Conservation (phyloP, 64 coral and sea anemone genomes). For the Stichodactyla helianthus region DNA sequence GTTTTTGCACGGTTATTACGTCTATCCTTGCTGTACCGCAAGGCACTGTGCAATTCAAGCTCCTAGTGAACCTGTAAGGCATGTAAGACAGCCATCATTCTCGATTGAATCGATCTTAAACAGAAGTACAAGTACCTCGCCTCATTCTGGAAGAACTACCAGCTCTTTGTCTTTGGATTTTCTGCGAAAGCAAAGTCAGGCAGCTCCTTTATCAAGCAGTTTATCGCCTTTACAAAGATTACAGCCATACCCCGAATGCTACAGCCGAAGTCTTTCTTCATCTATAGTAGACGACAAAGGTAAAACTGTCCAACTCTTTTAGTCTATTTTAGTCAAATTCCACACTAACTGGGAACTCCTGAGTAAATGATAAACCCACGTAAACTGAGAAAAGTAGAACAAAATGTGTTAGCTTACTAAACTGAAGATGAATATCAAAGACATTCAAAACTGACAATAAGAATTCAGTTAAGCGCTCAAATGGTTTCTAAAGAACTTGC, state of each 20-base stretch:
- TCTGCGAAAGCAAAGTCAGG: not conserved
- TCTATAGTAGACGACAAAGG: not conserved
- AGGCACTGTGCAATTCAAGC: not conserved
- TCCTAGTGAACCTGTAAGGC: not conserved
- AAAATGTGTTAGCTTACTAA: too few relatives aligned
- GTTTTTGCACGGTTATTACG: conserved; percentile 4
- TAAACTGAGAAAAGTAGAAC: too few relatives aligned
- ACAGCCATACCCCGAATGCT: conserved; percentile 4
- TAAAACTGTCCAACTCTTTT: not conserved
- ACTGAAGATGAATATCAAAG: too few relatives aligned
- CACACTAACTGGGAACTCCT: too few relatives aligned
- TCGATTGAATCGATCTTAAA: conserved; percentile 6
- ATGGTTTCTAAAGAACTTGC: too few relatives aligned
- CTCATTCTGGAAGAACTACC: not conserved
- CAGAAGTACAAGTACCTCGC: not conserved
- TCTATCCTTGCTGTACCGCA: not conserved
- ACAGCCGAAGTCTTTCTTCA: not conserved
- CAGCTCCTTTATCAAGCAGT: not conserved
- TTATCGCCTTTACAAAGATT: conserved; percentile 11
- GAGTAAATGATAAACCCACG: too few relatives aligned
- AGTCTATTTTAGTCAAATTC: not conserved
- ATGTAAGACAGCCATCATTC: conserved; percentile 6
- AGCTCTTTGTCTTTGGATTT: not conserved
- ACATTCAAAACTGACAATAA: too few relatives aligned
- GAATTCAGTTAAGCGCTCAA: too few relatives aligned